Percentiles rank a stretch among this genome's conserved stretches.
Conservation (phyloP, 2,888 invertebrate genomes). For the Dicycla oo region DNA sequence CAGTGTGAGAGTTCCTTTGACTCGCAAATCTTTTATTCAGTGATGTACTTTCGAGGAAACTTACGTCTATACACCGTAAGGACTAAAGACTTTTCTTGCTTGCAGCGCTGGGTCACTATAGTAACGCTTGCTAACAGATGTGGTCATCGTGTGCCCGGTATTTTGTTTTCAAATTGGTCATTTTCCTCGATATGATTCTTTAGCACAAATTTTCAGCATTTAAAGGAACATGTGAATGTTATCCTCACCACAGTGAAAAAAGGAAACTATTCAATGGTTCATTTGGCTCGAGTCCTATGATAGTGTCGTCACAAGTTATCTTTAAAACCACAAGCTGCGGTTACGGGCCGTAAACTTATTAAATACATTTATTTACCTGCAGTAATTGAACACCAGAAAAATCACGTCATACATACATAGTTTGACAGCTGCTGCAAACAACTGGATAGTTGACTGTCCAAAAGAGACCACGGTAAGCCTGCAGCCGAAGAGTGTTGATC, state of each 20-base stretch:
- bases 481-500: slow-evolving; percentile 4
- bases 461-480: slow-evolving; percentile 2
- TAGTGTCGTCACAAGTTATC: slow-evolving; percentile 4
- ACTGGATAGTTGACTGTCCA: background rate
- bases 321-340: slow-evolving; percentile 4
- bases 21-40: background rate
- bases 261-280: background rate
- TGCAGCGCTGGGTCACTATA: too few species aligned
- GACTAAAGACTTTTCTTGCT: too few species aligned
- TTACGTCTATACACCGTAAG: too few species aligned
- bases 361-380: slow-evolving; percentile 4
- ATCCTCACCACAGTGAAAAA: slow-evolving; percentile 10
- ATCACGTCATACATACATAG: slow-evolving; percentile 5
- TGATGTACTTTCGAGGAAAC: slow-evolving; percentile 1
- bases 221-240: slow-evolving; percentile 3
- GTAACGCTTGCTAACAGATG: too few species aligned
- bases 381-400: background rate
- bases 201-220: slow-evolving; percentile 14
- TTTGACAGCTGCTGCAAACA: slow-evolving; percentile 21
- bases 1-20: background rate
- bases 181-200: background rate
- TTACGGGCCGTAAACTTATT: background rate
- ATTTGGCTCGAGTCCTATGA: slow-evolving; percentile 2
- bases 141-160: too few species aligned
- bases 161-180: too few species aligned